Evolutionary conservation across 2,888 invertebrate genomes (phyloP), one percentile per base, ranked within the genome.

Genomic region (Amorpha juglandis): DNA sequence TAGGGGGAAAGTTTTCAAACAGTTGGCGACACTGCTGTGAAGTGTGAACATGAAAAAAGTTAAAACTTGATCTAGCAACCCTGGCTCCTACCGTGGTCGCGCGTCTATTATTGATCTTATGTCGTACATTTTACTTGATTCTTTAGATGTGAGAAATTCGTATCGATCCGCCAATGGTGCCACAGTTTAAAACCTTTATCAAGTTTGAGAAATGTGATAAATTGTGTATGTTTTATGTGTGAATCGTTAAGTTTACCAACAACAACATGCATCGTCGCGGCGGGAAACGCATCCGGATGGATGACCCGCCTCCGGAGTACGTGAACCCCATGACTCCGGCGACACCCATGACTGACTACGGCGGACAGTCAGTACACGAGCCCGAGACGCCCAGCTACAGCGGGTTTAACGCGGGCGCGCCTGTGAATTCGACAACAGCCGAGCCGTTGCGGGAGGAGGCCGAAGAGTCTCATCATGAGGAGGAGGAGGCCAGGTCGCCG

Each of bases 271-370:
- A 97, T 88, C 95, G 97, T 71, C 88, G 93, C 77, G 97, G 97
- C 81, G 98, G 98, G 75, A 98, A 98, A 93, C 95, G 98, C 74
- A 98, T 98, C 82, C 96, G 98, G 71, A 97, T 98, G 97, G 98
- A 98, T 90, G 97, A 97, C 88, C 97, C 97, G 68, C 97, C 97
- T 63, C 97, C 97, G 68, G 98, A 98, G 83, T 98, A 97, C 84
- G 97, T 97, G 48, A 96, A 96, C 74, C 95, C 96, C 0, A 89
- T 91, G 88, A 92, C 93, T 38, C 92, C 92, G 53, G 91, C 92
- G 6, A 92, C 92, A 52, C 93, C 94, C 2, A 91, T 93, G 83
- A 94, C 94, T 12, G 95, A 95, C 52, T 94, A 94, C 71, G 94
- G 94, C 6, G 94, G 92, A 12, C 91, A 89, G 68, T 92, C 93